phyloP scores from a whole-genome alignment of 2,888 invertebrate genomes.

The Caenorhabditis japonica region DNA sequence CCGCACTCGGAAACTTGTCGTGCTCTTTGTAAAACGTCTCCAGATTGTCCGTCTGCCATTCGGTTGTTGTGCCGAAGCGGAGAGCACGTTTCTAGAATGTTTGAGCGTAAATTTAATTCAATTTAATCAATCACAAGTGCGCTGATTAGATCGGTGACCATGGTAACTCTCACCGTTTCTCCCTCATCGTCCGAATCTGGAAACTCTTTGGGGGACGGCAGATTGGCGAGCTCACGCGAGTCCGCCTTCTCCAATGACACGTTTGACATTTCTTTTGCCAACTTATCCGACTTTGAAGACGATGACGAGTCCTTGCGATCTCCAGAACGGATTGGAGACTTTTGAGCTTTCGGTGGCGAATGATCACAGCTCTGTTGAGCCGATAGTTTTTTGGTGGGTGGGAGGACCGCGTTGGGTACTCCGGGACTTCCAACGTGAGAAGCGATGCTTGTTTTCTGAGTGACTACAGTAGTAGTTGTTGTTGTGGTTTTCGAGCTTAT shows the following conservation, averaged over 20 bases:
- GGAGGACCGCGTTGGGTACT: background rate
- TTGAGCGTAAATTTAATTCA: background rate
- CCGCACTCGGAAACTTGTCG: conserved; percentile 29
- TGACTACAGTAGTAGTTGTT: conserved; percentile 18
- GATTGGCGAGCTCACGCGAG: conserved; percentile 21
- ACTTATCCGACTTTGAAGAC: conserved; percentile 16
- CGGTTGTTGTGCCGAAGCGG: conserved; percentile 46
- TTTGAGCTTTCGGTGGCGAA: conserved; percentile 14
- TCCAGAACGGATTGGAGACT: conserved; percentile 28
- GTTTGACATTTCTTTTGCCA: conserved; percentile 24
- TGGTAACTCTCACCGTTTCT: conserved; percentile 13
- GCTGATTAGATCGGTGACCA: conserved; percentile 1
- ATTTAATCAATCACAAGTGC: conserved; percentile 12
- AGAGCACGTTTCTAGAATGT: conserved; percentile 13
- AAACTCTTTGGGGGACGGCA: conserved; percentile 33
- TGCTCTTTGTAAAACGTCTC: conserved; percentile 44
- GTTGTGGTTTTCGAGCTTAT: conserved; percentile 14
- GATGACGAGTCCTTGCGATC: conserved; percentile 4
- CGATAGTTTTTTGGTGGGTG: conserved; percentile 17
- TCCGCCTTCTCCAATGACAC: conserved; percentile 28
- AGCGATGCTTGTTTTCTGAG: conserved; percentile 9
- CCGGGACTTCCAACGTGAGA: background rate
- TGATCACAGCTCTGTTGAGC: conserved; percentile 30
- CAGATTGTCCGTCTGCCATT: conserved; percentile 44
- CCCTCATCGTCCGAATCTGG: conserved; percentile 48